Percentiles rank a stretch among this genome's conserved stretches.
Conservation (phyloP, 2,797 vertebrate species). For the Sebastes vulpes region DNA sequence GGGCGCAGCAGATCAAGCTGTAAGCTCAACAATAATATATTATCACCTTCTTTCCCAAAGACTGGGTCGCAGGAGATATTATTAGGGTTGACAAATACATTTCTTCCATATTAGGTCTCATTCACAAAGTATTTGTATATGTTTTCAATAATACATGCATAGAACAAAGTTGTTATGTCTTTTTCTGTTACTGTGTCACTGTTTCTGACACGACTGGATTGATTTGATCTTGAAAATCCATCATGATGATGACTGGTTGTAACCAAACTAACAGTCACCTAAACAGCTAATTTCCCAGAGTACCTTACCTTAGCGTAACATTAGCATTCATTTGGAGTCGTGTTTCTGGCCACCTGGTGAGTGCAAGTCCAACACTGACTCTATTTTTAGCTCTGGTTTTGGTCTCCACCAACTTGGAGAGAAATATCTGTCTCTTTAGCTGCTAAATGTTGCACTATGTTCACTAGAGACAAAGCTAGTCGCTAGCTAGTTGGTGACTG, state of each 20-base stretch:
- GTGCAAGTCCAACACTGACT: no score
- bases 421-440: not conserved
- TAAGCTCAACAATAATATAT: not conserved
- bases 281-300: not conserved
- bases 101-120: no score
- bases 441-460: not conserved
- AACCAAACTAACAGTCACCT: not conserved
- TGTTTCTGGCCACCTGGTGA: no score
- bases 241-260: not conserved
- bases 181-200: not conserved
- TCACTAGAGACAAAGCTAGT: not conserved
- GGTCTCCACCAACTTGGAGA: no score
- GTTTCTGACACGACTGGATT: not conserved
- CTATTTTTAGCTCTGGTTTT: no score
- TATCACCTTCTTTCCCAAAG: not conserved
- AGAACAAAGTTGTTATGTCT: no score
- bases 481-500: not conserved
- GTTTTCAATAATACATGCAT: no score
- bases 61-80: no score
- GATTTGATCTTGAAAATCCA: not conserved
- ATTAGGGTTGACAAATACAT: no score
- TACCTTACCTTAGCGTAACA: not conserved
- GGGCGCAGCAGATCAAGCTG: not conserved
- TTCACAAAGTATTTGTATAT: no score
- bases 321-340: no score